Percentiles rank a stretch among this genome's conserved stretches.
Evolutionary conservation across 2,797 vertebrate species (phyloP).

Genomic region (Melanotaenia maccullochi): DNA sequence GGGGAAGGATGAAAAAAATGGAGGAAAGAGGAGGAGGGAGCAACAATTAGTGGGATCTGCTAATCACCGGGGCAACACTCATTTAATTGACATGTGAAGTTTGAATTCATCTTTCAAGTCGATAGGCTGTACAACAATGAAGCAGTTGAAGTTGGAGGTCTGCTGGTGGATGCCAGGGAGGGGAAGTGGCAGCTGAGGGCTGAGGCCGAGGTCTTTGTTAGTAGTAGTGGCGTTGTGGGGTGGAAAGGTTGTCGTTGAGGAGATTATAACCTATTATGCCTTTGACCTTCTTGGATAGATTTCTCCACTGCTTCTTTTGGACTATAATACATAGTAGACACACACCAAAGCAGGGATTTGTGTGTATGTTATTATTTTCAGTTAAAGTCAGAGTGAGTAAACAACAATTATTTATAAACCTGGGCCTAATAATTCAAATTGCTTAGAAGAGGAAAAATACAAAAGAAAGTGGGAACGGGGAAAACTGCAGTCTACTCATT

Average conservation of each 20-base stretch:
- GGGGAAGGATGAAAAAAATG: conserved; percentile 51
- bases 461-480: conserved; percentile 39
- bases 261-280: conserved; percentile 76
- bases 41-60: conserved; percentile 85
- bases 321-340: conserved; percentile 37
- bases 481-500: conserved; percentile 50
- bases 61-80: conserved; percentile 85
- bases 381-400: conserved; percentile 61
- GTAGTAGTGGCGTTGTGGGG: conserved; percentile 52
- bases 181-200: conserved; percentile 71
- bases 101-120: conserved; percentile 84
- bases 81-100: conserved; percentile 87
- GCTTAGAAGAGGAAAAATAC: conserved; percentile 35
- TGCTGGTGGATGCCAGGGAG: conserved; percentile 62
- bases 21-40: conserved; percentile 67
- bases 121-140: conserved; percentile 77
- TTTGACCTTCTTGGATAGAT: conserved; percentile 67
- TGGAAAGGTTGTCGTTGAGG: conserved; percentile 57
- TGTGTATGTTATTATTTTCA: conserved; percentile 44
- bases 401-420: conserved; percentile 58
- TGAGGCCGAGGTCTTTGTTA: conserved; percentile 75
- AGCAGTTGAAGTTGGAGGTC: conserved; percentile 56
- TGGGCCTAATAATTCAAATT: conserved; percentile 57
- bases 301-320: conserved; percentile 43
- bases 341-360: conserved; percentile 30